phyloP scores from a whole-genome alignment of 2,888 invertebrate genomes.

The Siphonodentalium dalli region DNA sequence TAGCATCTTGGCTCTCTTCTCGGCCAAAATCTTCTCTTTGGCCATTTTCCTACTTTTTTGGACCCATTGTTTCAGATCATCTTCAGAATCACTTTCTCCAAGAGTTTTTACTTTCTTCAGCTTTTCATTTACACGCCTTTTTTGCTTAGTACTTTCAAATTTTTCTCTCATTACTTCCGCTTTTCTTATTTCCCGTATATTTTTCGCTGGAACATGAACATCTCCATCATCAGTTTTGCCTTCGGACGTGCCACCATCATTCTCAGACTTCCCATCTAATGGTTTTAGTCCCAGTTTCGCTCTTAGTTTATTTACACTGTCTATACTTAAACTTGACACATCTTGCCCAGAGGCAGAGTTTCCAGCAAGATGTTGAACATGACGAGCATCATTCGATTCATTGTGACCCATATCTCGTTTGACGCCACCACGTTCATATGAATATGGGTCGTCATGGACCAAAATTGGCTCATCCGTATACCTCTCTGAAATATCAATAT shows the following conservation, averaged over 20 bases:
- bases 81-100: constrained; percentile 73
- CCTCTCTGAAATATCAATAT: no score
- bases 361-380: no score
- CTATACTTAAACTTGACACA: neutral
- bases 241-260: constrained; percentile 59
- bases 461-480: no score
- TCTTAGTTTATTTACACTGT: constrained; percentile 88
- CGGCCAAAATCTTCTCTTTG: constrained; percentile 83
- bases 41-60: constrained; percentile 78
- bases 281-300: constrained; percentile 94
- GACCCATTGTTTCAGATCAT: constrained; percentile 80
- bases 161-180: constrained; percentile 84
- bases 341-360: neutral
- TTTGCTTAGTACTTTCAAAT: constrained; percentile 80
- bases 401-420: no score
- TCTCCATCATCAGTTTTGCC: constrained; percentile 39
- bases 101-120: constrained; percentile 66
- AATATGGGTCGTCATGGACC: no score
- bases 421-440: no score
- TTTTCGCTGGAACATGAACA: constrained; percentile 68
- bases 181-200: constrained; percentile 72
- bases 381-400: no score
- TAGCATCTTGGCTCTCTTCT: constrained; percentile 85
- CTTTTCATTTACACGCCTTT: constrained; percentile 77
- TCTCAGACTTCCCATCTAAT: constrained; percentile 71